Evolutionary conservation across 2,888 invertebrate genomes (phyloP).

Genomic region (Entomobrya multifasciata): DNA sequence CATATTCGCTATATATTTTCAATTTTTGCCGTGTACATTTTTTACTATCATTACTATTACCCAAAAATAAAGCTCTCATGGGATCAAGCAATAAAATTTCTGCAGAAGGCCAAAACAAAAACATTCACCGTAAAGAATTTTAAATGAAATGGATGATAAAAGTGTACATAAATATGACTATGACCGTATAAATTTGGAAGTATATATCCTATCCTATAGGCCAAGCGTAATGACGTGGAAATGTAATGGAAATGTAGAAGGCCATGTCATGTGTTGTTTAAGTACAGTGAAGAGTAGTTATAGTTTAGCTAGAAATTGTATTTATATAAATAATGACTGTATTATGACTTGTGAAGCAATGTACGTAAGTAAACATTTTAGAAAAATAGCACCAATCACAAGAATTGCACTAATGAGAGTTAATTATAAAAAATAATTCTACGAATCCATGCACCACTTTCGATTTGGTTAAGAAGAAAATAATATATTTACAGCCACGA

Average conservation of each 20-base stretch:
- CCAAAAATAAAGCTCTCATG: slow-evolving; percentile 18
- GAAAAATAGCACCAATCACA: slow-evolving; percentile 14
- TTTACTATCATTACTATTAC: slow-evolving; percentile 1
- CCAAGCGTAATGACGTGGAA: not conserved
- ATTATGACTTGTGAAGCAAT: not conserved
- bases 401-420: slow-evolving; percentile 12
- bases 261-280: slow-evolving; percentile 29
- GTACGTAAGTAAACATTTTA: not conserved
- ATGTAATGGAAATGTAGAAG: slow-evolving; percentile 34
- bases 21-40: no score
- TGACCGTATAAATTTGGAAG: no score
- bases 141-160: slow-evolving; percentile 2
- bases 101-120: slow-evolving; percentile 9
- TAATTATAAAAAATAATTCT: slow-evolving; percentile 32
- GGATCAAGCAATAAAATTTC: not conserved
- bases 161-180: no score
- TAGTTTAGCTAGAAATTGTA: slow-evolving; percentile 4
- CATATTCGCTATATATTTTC: not conserved
- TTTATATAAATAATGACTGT: not conserved
- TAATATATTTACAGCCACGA: not conserved
- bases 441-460: not conserved
- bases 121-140: slow-evolving; percentile 9
- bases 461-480: not conserved
- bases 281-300: not conserved
- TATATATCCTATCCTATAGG: no score